Conservation (phyloP, 1,140 invertebrate genomes). For the Dufourea novaeangliae region DNA sequence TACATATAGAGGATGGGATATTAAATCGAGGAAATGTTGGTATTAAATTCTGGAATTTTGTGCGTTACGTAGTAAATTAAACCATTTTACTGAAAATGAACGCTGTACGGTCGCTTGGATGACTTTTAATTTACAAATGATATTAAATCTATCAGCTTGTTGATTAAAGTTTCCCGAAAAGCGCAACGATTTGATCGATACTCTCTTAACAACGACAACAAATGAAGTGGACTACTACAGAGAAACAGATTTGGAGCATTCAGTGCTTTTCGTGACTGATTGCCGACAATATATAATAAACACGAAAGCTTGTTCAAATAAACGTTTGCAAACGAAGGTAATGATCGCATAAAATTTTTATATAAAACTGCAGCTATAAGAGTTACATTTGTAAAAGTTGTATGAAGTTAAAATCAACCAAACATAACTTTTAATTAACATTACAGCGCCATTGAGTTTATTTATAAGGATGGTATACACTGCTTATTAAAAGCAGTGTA, state of each 20-base stretch:
- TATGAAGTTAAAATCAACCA: too few relatives aligned
- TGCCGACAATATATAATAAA: background rate
- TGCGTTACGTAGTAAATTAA: conserved; percentile 4
- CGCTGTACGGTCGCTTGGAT: background rate
- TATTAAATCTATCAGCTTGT: background rate
- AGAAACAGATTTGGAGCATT: background rate
- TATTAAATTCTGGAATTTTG: background rate
- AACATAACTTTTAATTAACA: too few relatives aligned
- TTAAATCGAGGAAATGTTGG: conserved; percentile 1
- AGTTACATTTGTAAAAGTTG: too few relatives aligned
- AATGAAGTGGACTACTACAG: background rate
- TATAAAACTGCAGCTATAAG: too few relatives aligned
- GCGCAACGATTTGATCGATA: background rate
- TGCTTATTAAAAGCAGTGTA: too few relatives aligned
- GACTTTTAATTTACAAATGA: conserved; percentile 5
- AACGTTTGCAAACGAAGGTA: too few relatives aligned
- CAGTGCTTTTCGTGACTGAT: background rate
- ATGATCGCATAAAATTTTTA: too few relatives aligned
- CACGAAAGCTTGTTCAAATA: too few relatives aligned
- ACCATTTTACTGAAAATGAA: background rate
- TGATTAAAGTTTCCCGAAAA: background rate
- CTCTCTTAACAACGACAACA: background rate
- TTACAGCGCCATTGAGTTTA: too few relatives aligned
- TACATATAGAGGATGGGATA: background rate
- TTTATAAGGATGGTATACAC: too few relatives aligned